Evolutionary conservation across 2,113 vertebrate genomes (phyloP).

Genomic region (Taxidea taxus): DNA sequence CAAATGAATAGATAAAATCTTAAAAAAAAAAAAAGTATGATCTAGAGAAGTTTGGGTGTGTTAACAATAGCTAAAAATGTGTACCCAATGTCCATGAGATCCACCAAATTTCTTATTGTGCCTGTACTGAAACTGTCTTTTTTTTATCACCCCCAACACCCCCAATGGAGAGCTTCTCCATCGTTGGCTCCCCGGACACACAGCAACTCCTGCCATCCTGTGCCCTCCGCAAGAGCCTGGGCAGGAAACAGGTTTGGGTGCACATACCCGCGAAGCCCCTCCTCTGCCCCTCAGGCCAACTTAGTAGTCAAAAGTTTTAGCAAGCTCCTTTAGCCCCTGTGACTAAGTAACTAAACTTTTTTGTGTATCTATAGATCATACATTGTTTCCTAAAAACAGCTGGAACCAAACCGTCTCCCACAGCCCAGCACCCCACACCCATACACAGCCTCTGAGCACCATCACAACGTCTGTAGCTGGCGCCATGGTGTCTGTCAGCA

Average conservation of each 20-base stretch:
- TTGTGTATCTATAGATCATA: background rate
- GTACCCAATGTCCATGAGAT: background rate
- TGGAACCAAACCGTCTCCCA: background rate
- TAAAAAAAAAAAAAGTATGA: background rate
- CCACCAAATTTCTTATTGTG: background rate
- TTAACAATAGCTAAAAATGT: background rate
- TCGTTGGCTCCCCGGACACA: background rate
- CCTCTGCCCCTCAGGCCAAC: background rate
- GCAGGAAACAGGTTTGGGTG: background rate
- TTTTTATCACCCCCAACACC: background rate
- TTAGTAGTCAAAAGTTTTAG: background rate
- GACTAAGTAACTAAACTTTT: background rate
- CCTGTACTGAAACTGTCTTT: background rate
- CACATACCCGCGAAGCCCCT: background rate
- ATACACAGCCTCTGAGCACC: background rate
- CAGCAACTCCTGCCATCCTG: background rate
- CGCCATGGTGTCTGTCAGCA: background rate
- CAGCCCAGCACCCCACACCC: background rate
- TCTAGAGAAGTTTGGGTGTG: background rate
- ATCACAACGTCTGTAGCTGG: background rate
- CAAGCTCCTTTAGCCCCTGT: background rate
- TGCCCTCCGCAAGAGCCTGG: background rate
- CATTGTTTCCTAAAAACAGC: background rate
- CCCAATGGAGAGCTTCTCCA: background rate
- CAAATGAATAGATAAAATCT: no score